A percentile compares a stretch with the other conserved stretches of the same genome.
These are phyloP conservation scores for Cecidostiba fungosa DNA, from an alignment of 2,888 invertebrate genomes.

Conservation along the genomic window DNA sequence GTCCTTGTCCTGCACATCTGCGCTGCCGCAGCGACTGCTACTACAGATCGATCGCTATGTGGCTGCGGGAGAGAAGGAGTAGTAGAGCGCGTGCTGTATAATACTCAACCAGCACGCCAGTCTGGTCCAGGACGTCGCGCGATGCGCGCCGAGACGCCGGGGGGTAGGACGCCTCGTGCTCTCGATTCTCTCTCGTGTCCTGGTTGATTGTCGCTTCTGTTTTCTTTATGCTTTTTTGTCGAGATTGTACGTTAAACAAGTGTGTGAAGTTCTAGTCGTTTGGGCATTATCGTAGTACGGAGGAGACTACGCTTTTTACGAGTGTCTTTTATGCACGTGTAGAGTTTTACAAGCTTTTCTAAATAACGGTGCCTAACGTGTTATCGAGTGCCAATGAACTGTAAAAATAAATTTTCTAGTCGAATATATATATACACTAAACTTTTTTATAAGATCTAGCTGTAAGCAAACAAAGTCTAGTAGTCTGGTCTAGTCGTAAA, in stretches of 20 bases:
- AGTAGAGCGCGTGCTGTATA: constrained; percentile 72
- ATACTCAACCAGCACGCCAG: constrained; percentile 73
- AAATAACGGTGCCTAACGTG: neutral
- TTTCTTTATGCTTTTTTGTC: no score
- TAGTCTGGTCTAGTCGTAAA: neutral
- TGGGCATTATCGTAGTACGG: neutral
- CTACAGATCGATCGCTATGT: neutral
- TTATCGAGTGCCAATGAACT: neutral
- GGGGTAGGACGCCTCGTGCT: constrained; percentile 10
- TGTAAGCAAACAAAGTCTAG: no score
- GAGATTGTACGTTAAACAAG: neutral
- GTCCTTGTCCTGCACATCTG: constrained; percentile 27
- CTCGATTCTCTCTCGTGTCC: neutral
- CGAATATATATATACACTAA: neutral
- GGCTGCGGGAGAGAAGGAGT: constrained; percentile 41
- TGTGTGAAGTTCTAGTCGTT: neutral
- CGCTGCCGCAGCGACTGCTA: neutral
- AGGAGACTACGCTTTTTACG: neutral
- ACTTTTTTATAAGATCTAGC: neutral
- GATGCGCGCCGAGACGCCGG: constrained; percentile 36
- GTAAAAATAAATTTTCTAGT: neutral
- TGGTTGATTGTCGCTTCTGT: neutral
- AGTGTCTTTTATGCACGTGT: no score
- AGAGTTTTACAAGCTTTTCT: neutral
- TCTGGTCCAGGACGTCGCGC: constrained; percentile 76